phyloP scores from a whole-genome alignment of 2,888 invertebrate genomes.

The Litoditis marina region DNA sequence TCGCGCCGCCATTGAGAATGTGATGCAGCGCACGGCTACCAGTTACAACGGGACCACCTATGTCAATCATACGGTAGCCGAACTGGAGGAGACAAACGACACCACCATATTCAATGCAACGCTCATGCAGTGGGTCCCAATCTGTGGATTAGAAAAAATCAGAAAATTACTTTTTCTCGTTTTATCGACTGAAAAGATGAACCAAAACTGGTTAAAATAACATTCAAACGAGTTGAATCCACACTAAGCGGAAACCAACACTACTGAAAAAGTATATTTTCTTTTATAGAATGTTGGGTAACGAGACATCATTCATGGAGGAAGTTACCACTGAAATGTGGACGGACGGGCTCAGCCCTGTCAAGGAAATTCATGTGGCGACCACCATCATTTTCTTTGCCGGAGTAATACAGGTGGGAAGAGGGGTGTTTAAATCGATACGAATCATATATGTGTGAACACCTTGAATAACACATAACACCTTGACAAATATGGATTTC shows the following conservation, averaged over 20 bases:
- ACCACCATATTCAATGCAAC: no score
- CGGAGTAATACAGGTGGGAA: slow-evolving; percentile 52
- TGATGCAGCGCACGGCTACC: slow-evolving; percentile 33
- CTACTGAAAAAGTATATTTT: no score
- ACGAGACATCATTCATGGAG: slow-evolving; percentile 37
- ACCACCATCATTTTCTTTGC: slow-evolving; percentile 57
- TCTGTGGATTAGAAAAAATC: no score
- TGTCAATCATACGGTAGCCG: slow-evolving; percentile 32
- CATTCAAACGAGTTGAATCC: no score
- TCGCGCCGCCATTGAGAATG: slow-evolving; percentile 57
- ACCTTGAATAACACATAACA: no score
- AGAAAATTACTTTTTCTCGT: no score
- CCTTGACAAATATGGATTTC: no score
- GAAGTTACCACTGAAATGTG: slow-evolving; percentile 33
- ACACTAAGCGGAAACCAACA: no score
- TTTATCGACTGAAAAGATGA: no score
- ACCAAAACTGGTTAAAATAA: no score
- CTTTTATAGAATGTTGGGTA: no score
- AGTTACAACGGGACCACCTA: slow-evolving; percentile 37
- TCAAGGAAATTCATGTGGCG: slow-evolving; percentile 52
- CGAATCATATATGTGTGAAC: slow-evolving; percentile 55
- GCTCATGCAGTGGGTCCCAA: slow-evolving; percentile 27
- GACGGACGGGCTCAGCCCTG: slow-evolving; percentile 35
- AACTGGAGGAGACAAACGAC: no score
- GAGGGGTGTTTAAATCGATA: slow-evolving; percentile 56